These are phyloP conservation scores for Calypte anna DNA, from an alignment of 2,113 vertebrate genomes.

Conservation along the genomic window DNA sequence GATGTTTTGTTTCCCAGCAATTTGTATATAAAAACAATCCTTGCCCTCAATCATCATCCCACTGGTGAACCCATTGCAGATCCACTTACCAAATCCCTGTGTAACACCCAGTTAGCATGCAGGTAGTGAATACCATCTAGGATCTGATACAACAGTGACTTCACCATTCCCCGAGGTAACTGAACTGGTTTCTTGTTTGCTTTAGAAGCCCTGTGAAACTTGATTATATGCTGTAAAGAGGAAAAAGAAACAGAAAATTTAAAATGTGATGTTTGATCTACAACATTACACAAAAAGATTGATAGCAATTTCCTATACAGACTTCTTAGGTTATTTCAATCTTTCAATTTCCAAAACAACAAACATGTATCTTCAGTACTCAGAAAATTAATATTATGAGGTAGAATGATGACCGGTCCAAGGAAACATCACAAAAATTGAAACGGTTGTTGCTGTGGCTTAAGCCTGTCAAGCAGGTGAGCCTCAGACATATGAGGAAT, in stretches of 20 bases:
- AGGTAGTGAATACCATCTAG: slow-evolving; percentile 99
- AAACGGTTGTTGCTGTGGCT: background rate
- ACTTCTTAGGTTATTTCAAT: background rate
- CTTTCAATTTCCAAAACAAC: background rate
- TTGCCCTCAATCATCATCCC: slow-evolving; percentile 2
- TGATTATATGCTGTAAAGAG: slow-evolving; percentile 95
- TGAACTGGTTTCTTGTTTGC: slow-evolving; percentile 99
- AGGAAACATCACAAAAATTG: background rate
- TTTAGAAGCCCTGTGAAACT: slow-evolving; percentile 99
- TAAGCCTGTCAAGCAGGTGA: background rate
- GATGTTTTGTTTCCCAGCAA: background rate
- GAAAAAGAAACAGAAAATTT: slow-evolving; percentile 62
- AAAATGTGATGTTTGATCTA: slow-evolving; percentile 9
- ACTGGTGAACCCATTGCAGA: slow-evolving; percentile 33
- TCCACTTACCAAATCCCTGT: slow-evolving; percentile 97
- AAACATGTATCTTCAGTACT: background rate
- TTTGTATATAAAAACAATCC: background rate
- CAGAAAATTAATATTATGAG: background rate
- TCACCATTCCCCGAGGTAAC: slow-evolving; percentile 98
- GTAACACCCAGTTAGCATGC: slow-evolving; percentile 99
- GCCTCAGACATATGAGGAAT: background rate
- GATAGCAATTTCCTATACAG: background rate
- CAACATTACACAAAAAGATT: slow-evolving; percentile 7
- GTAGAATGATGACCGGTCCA: background rate
- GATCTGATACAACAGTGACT: slow-evolving; percentile 99